Evolutionary conservation across 2,888 invertebrate species (phyloP), one percentile per base, ranked within the genome.

Genomic region (Erebia palarica): DNA sequence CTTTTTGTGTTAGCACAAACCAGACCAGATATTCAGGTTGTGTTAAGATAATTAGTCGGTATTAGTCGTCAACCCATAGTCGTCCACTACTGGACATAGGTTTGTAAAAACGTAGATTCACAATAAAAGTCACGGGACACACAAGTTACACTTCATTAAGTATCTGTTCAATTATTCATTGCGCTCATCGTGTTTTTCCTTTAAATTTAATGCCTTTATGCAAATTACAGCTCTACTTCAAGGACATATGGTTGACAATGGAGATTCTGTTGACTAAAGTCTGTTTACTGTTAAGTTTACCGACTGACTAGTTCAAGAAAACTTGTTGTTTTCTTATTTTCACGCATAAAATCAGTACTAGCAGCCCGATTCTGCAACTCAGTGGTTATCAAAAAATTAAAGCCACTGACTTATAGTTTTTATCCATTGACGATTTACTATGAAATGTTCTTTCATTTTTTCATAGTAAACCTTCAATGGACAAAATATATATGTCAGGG

Each of bases 91-190:
- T 47, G 47, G 11, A 47, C 47, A 47, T 47, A 47, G 47, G 13
- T 13, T 3, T 47, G 36, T 36, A 36, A 36, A 36, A 0, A 36
- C 36, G 0, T 36, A 5, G 36, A 36, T 36, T 36, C 7, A 2
- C 13, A 59, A 36, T 58, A 59, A 59, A 42, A 42, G 36, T 59
- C 59, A n/a, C 59, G 42, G n/a, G 42, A 60, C 60, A 16, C 16
- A 16, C 60, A 16, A 16, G 60, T 60, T 60, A 3, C 1, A 10
- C 51, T n/a, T 64, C 27, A 64, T 64, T 64, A 64, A 64, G 51
- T 64, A 64, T 64, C 51, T 51, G 64, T 51, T 64, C 53, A 64
- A 64, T 64, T 64, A 64, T 64, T 51, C 63, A 64, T 27, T 18
- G 61, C 13, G 36, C 14, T 36, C 51, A 51, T 64, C 51, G 51